phyloP scores from a whole-genome alignment of 2,888 invertebrate genomes.

The Amblyteles armatorius region DNA sequence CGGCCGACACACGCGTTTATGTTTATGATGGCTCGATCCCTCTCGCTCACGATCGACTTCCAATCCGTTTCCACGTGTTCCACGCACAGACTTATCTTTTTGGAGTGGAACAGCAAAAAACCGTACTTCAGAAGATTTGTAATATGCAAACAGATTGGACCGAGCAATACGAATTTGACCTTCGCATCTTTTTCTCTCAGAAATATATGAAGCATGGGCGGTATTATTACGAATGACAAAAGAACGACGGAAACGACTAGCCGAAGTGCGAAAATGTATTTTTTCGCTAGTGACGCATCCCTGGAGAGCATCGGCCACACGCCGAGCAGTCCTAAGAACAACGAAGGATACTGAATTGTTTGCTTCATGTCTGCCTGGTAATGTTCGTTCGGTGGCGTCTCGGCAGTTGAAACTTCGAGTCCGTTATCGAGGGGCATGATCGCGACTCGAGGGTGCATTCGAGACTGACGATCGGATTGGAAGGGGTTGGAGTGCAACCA shows the following conservation, averaged over 20 bases:
- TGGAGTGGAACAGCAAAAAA: neutral
- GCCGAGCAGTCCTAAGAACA: neutral
- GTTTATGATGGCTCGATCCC: conserved; percentile 66
- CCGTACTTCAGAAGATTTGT: neutral
- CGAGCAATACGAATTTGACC: too few relatives aligned
- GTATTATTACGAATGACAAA: neutral
- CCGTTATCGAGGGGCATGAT: neutral
- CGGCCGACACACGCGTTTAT: conserved; percentile 60
- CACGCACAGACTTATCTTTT: conserved; percentile 52
- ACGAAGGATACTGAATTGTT: neutral
- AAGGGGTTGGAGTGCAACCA: too few relatives aligned
- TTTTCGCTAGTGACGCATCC: neutral
- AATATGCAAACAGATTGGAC: too few relatives aligned
- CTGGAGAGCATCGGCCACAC: neutral
- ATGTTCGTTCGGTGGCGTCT: neutral
- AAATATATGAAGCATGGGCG: neutral
- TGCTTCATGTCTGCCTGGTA: neutral
- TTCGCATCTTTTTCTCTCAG: neutral
- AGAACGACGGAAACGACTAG: neutral
- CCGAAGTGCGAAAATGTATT: neutral
- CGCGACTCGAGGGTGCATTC: neutral
- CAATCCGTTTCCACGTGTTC: conserved; percentile 64
- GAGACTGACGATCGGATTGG: neutral
- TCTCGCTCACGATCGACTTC: conserved; percentile 20
- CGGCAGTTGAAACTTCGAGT: neutral